Percentiles rank a stretch among this genome's conserved stretches.
phyloP scores from a whole-genome alignment of 92 coral and sea anemone species.

The Blastomussa wellsi region DNA sequence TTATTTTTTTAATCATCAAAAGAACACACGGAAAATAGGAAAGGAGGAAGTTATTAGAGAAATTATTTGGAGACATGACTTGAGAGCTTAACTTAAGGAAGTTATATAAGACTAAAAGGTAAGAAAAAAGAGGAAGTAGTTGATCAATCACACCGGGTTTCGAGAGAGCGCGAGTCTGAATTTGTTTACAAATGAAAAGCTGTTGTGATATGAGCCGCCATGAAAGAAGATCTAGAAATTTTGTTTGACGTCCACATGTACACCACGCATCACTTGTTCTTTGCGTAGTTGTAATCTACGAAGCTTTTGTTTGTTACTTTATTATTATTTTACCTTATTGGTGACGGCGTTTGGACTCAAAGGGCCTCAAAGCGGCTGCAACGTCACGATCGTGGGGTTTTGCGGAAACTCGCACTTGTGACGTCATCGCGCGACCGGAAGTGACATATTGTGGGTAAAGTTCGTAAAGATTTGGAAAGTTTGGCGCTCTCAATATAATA shows the following conservation, averaged over 20 bases:
- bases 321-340: conserved; percentile 2
- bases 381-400: conserved; percentile 3
- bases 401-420: conserved; percentile 11
- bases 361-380: too few relatives aligned
- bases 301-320: neutral
- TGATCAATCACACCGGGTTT: neutral
- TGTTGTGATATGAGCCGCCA: neutral
- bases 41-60: too few relatives aligned
- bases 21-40: too few relatives aligned
- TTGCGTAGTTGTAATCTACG: neutral
- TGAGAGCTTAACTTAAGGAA: neutral
- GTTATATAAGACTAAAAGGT: too few relatives aligned
- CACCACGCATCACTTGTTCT: neutral
- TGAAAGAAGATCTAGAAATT: neutral
- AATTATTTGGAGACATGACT: too few relatives aligned
- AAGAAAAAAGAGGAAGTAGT: neutral
- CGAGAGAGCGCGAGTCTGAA: neutral
- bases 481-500: neutral
- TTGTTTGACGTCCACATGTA: conserved; percentile 16
- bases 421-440: conserved; percentile 15
- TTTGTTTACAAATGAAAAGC: neutral
- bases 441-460: neutral
- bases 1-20: too few relatives aligned
- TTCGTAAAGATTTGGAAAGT: neutral
- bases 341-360: neutral